Evolutionary conservation across 1,140 invertebrate genomes (phyloP), one percentile per base, ranked within the genome.

Genomic region (Glossosoma conforme): DNA sequence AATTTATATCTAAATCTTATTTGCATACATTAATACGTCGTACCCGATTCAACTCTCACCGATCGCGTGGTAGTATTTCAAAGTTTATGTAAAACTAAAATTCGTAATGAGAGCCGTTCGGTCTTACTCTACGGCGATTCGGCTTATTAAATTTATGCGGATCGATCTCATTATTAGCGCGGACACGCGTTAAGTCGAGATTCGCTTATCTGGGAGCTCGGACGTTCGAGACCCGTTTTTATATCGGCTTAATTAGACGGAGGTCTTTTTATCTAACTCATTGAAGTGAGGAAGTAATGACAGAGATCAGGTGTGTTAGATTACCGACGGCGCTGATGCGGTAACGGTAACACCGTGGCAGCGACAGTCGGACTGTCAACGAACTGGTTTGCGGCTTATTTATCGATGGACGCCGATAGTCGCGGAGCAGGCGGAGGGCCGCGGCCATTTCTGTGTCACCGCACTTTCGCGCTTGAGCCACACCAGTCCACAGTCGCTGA

Each of bases 301-400:
- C 47, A 35, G 17, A 48, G 53, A 56, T 56, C 46, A 45, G 53
- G 46, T 35, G 50, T 45, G 50, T 45, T 52, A 52, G 50, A 52
- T 52, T 45, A 52, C 41, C 30, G 25, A 44, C 45, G 43, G 35
- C 49, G 53, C 41, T 49, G 46, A 50, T 49, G 44, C 53, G 35
- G 24, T 55, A 50, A 55, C 53, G 53, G 46, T 50, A 49, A 43
- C 36, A 20, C 11, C 14, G 33, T 38, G 28, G 21, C 47, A 30
- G 47, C 42, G 42, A 28, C 53, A 46, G 43, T 47, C 41, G 20
- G 38, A 49, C 36, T 47, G 54, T 52, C 44, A 19, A 38, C 44
- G 43, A 56, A 56, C 48, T 42, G 50, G 54, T 56, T 52, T 52
- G 40, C 22, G 30, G 46, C 43, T 56, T 56, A 56, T 52, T 48